These are phyloP conservation scores for Poecilia wingei DNA, from an alignment of 2,797 vertebrate species.

Conservation along the genomic window DNA sequence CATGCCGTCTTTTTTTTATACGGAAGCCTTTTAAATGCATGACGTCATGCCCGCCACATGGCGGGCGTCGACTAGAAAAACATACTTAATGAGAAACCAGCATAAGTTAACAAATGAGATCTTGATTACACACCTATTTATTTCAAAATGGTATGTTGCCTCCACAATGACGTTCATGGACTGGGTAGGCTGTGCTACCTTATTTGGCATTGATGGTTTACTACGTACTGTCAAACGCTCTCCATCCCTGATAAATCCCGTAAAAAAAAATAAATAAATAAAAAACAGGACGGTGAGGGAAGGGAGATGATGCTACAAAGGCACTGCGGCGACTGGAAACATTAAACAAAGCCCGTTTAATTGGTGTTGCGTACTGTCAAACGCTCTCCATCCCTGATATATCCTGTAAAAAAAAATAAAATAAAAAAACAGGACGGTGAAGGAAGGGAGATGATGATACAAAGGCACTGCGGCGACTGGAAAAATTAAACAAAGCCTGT, in stretches of 20 bases:
- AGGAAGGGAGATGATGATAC: conserved; percentile 7
- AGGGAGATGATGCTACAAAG: conserved; percentile 6
- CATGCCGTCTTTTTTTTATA: no score
- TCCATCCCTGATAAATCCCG: no score
- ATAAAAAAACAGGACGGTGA: conserved; percentile 20
- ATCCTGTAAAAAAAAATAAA: no score
- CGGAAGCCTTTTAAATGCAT: no score
- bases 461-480: conserved; percentile 5
- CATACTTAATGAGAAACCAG: neutral
- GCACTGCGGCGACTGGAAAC: conserved; percentile 12
- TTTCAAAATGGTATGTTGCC: neutral
- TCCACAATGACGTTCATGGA: conserved; percentile 1
- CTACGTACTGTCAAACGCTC: conserved; percentile 31
- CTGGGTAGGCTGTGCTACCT: conserved; percentile 45
- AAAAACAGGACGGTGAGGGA: conserved; percentile 26
- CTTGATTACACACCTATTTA: neutral
- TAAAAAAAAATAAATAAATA: neutral
- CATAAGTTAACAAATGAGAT: neutral
- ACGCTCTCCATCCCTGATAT: neutral
- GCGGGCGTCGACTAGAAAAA: no score
- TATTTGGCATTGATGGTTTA: conserved; percentile 56
- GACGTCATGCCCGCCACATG: no score
- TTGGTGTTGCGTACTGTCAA: conserved; percentile 18
- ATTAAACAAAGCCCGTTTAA: conserved; percentile 20
- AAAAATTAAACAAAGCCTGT: conserved; percentile 31